Base-by-base conservation (phyloP, 2,888 invertebrate genomes). In the Crioceris asparagi region DNA sequence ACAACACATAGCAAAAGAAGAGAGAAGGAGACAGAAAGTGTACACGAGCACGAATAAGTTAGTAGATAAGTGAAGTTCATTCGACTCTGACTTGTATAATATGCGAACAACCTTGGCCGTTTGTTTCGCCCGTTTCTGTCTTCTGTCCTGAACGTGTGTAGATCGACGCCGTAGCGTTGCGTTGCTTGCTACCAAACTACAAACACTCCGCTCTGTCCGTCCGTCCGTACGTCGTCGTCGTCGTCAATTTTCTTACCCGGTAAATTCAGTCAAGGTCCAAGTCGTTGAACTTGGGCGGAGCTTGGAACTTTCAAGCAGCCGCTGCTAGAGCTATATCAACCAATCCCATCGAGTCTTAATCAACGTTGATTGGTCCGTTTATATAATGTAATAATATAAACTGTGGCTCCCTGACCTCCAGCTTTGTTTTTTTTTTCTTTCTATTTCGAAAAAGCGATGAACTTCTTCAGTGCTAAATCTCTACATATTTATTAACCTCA, bases 361-460 rank as follows among this genome's bases (percentile, higher is more conserved):
- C n/a, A n/a, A n/a, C n/a, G n/a, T n/a, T n/a, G n/a, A 61, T 61
- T 61, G 67, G 71, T 66, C 65, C 65, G 61, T 58, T 56, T 57
- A 60, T 57, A 70, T 70, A 72, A 65, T 69, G 72, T 79, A 79
- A 80, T 79, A n/a, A n/a, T n/a, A n/a, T n/a, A n/a, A n/a, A n/a
- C n/a, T n/a, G n/a, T n/a, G n/a, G n/a, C n/a, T n/a, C 80, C 79
- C 79, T 81, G 80, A 81, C 81, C 81, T 81, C 80, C 78, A 77
- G 75, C 77, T 79, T 77, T 76, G 74, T n/a, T n/a, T n/a, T n/a
- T n/a, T n/a, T n/a, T n/a, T n/a, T n/a, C n/a, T n/a, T n/a, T n/a
- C n/a, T n/a, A n/a, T n/a, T n/a, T n/a, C n/a, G n/a, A n/a, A 79
- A 72, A 77, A 77, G 74, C 77, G 76, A 74, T 75, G 78, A 78